Percentiles rank a stretch among this genome's conserved stretches.
These are phyloP conservation scores for Diadema setosum DNA, from an alignment of 35 echinoderm and acorn worm species.

Conservation along the genomic window DNA sequence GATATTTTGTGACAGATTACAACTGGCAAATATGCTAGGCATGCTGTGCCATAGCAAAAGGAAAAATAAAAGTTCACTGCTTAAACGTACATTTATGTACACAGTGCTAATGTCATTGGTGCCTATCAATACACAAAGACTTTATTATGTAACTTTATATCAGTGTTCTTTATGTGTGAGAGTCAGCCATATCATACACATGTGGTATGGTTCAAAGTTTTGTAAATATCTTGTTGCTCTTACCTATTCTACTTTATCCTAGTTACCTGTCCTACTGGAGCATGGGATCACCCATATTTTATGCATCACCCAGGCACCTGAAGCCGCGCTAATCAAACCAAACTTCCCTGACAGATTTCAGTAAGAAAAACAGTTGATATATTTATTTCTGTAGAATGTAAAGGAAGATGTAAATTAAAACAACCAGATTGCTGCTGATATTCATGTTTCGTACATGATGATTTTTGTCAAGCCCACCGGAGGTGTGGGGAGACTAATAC, in stretches of 20 bases:
- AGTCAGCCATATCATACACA: not conserved
- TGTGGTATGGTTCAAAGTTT: not conserved
- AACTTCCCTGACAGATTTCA: slow-evolving; percentile 67
- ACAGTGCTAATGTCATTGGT: not conserved
- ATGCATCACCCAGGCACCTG: slow-evolving; percentile 50
- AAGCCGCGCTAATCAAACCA: slow-evolving; percentile 64
- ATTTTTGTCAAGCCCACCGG: not conserved
- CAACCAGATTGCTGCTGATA: not conserved
- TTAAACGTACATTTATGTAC: not conserved
- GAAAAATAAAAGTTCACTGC: not conserved
- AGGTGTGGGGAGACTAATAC: not conserved
- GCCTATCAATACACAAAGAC: not conserved
- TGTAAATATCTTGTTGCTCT: not conserved
- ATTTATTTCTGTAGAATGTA: not conserved
- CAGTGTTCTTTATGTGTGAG: not conserved
- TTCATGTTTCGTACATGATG: not conserved
- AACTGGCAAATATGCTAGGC: too few species aligned
- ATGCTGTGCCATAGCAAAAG: too few species aligned
- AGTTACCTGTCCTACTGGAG: slow-evolving; percentile 41
- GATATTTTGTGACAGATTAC: too few species aligned
- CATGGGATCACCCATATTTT: slow-evolving; percentile 61
- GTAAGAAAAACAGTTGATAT: not conserved
- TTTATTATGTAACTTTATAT: not conserved
- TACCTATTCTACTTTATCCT: not conserved
- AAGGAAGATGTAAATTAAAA: not conserved